Evolutionary conservation across 2,888 invertebrate genomes (phyloP).

Genomic region (Pristionchus entomophagus): DNA sequence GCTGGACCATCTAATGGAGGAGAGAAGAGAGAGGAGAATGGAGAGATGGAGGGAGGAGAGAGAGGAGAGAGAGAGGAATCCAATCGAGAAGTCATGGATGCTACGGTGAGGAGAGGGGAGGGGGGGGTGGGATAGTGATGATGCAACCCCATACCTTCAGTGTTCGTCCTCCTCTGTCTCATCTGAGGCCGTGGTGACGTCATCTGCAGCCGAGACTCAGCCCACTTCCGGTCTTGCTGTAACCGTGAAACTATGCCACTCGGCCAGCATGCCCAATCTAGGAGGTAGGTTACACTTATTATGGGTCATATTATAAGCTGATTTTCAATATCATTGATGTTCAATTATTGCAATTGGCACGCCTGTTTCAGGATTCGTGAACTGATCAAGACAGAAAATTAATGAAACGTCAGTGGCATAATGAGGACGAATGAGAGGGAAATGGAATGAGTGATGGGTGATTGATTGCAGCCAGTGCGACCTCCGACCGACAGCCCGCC

Average conservation of each 20-base stretch:
- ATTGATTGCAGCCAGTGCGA: conserved; percentile 33
- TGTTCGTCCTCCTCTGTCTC: conserved; percentile 41
- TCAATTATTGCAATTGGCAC: too few species aligned
- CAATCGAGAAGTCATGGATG: conserved; percentile 37
- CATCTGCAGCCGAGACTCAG: conserved; percentile 26
- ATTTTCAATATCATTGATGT: too few species aligned
- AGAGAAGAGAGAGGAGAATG: neutral
- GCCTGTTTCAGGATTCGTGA: too few species aligned
- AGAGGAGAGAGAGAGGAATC: neutral
- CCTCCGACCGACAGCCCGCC: conserved; percentile 41
- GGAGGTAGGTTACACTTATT: conserved; percentile 19
- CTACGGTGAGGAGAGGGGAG: conserved; percentile 6
- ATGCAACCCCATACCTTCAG: neutral
- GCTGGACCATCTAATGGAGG: conserved; percentile 25
- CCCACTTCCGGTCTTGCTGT: neutral
- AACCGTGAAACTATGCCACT: neutral
- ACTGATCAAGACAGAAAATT: too few species aligned
- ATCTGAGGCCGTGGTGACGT: conserved; percentile 39
- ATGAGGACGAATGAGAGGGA: too few species aligned
- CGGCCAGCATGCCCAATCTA: conserved; percentile 7
- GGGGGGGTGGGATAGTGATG: too few species aligned
- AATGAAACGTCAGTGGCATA: too few species aligned
- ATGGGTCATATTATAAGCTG: too few species aligned
- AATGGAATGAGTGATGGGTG: neutral
- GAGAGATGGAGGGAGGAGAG: neutral